Evolutionary conservation across 2,797 vertebrate species (phyloP).

Genomic region (Enteromius mattozi): DNA sequence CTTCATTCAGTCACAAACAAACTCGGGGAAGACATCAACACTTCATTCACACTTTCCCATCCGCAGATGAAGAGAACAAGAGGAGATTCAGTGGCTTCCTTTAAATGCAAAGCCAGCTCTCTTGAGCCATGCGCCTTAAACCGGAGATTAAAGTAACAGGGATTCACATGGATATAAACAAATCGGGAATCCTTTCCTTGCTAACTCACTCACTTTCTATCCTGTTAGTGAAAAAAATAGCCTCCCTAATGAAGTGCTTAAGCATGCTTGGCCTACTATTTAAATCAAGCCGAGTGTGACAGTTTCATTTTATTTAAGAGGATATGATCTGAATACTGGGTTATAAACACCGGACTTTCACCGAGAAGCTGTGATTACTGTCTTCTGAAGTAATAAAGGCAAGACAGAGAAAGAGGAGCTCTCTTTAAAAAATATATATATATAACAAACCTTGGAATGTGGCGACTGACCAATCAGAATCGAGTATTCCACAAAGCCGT

Average conservation of each 20-base stretch:
- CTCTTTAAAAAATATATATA: neutral
- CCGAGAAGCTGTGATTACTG: constrained; percentile 53
- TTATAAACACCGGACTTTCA: constrained; percentile 45
- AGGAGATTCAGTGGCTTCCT: constrained; percentile 34
- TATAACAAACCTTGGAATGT: no score
- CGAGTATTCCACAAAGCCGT: no score
- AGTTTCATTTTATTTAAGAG: constrained; percentile 44
- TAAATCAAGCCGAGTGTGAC: constrained; percentile 45
- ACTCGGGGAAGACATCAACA: constrained; percentile 27
- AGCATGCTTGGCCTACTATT: constrained; percentile 58
- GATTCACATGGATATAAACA: constrained; percentile 70
- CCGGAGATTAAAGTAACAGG: constrained; percentile 48
- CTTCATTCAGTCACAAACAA: constrained; percentile 23
- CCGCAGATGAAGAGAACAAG: constrained; percentile 62
- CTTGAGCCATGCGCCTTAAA: constrained; percentile 27
- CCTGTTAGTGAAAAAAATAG: constrained; percentile 56
- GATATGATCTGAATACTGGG: constrained; percentile 55
- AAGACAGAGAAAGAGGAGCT: constrained; percentile 1
- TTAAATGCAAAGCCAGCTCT: constrained; percentile 17
- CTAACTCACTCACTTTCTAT: constrained; percentile 58
- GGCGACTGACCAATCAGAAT: no score
- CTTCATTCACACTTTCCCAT: constrained; percentile 36
- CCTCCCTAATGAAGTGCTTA: constrained; percentile 66
- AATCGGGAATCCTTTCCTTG: constrained; percentile 70
- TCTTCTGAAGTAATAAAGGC: neutral